Evolutionary conservation across 2,888 invertebrate genomes (phyloP).

Genomic region (Parnassius mnemosyne): DNA sequence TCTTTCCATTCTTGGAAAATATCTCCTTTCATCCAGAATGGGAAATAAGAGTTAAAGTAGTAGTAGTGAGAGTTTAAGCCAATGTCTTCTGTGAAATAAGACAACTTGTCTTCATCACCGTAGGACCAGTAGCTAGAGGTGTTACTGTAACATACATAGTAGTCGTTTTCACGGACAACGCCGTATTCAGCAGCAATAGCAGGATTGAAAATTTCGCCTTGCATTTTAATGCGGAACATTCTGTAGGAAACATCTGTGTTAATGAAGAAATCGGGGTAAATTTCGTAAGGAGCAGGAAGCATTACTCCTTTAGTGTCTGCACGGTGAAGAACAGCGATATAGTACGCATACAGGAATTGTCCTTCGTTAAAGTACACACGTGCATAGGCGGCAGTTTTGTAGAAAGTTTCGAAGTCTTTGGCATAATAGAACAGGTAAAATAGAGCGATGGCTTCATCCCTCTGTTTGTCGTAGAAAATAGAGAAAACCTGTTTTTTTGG

Average conservation of each 20-base stretch:
- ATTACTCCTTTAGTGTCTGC: constrained; percentile 79
- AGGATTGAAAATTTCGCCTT: constrained; percentile 47
- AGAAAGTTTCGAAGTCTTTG: constrained; percentile 82
- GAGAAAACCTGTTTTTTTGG: constrained; percentile 76
- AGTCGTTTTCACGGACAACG: constrained; percentile 58
- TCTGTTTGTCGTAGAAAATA: constrained; percentile 65
- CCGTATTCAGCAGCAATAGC: constrained; percentile 58
- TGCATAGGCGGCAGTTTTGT: constrained; percentile 78
- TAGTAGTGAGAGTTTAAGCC: constrained; percentile 85
- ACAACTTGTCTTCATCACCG: constrained; percentile 79
- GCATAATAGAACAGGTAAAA: constrained; percentile 81
- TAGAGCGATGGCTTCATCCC: constrained; percentile 73
- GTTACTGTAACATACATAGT: constrained; percentile 79
- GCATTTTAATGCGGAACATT: constrained; percentile 66
- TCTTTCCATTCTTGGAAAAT: constrained; percentile 71
- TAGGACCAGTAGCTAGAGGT: constrained; percentile 77
- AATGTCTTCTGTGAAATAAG: constrained; percentile 86
- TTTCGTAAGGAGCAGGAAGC: constrained; percentile 84
- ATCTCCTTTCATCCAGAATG: constrained; percentile 82
- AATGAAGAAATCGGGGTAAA: constrained; percentile 83
- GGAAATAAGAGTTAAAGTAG: constrained; percentile 82
- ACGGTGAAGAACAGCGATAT: constrained; percentile 81
- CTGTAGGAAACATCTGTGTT: constrained; percentile 77
- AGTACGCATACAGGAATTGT: constrained; percentile 82
- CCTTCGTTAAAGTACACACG: constrained; percentile 82